phyloP scores from a whole-genome alignment of 2,888 invertebrate genomes.

The Lasioglossum lativentre region DNA sequence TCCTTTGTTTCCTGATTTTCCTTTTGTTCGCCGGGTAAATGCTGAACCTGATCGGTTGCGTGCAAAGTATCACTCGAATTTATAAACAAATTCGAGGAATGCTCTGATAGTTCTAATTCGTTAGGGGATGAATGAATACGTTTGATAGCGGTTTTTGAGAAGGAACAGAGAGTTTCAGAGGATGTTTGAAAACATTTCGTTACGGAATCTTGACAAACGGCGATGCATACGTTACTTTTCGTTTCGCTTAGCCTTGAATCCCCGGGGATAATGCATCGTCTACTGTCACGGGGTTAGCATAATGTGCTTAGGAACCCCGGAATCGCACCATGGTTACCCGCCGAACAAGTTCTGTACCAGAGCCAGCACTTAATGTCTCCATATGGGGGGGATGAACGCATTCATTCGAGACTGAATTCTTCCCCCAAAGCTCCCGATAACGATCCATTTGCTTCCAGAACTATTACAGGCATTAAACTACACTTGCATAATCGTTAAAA shows the following conservation, averaged over 20 bases:
- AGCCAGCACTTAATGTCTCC: constrained; percentile 59
- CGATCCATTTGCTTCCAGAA: background rate
- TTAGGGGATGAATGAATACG: background rate
- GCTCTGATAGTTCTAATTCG: background rate
- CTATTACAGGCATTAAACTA: background rate
- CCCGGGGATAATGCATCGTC: constrained; percentile 69
- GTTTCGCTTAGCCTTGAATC: constrained; percentile 59
- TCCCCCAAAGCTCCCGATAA: background rate
- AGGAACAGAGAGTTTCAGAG: background rate
- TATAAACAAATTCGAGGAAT: background rate
- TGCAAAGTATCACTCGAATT: background rate
- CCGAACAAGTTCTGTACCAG: constrained; percentile 49
- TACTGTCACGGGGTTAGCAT: constrained; percentile 70
- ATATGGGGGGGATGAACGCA: background rate
- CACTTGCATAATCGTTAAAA: background rate
- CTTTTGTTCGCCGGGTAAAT: background rate
- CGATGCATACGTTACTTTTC: constrained; percentile 67
- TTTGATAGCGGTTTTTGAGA: too few relatives aligned
- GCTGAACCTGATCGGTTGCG: background rate
- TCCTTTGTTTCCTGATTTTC: background rate
- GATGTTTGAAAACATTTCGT: constrained; percentile 61
- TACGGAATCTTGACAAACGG: constrained; percentile 76
- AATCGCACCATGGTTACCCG: constrained; percentile 48
- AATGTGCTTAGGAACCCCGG: constrained; percentile 68
- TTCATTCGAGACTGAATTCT: background rate